Evolutionary conservation across 2,888 invertebrate species (phyloP).

Genomic region (Calliphora vomitoria): DNA sequence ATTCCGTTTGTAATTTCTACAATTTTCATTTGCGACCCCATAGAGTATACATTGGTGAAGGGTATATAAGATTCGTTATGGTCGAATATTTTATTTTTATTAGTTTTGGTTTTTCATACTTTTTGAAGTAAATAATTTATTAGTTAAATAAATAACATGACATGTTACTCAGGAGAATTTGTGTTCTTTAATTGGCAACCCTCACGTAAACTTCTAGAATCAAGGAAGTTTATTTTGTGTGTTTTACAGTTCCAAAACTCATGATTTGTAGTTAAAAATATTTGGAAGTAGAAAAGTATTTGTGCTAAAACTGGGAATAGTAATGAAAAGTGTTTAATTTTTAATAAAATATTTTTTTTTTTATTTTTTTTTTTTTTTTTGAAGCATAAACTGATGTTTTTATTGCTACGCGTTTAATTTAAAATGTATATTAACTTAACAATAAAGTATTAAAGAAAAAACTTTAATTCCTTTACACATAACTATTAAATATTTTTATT

Average conservation of each 20-base stretch:
- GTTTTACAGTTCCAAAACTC: background rate
- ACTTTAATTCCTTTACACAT: background rate
- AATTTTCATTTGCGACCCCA: too few relatives aligned
- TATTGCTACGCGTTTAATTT: too few relatives aligned
- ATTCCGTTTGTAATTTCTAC: too few relatives aligned
- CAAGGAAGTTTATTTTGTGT: background rate
- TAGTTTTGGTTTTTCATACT: conserved; percentile 26
- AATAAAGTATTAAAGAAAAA: background rate
- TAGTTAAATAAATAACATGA: conserved; percentile 66
- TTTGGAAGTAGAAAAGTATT: background rate
- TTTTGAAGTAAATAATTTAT: conserved; percentile 62
- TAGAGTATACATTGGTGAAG: too few relatives aligned
- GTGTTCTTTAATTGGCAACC: conserved; percentile 51
- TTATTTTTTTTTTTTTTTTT: too few relatives aligned
- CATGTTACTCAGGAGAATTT: conserved; percentile 61
- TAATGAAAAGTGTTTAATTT: too few relatives aligned
- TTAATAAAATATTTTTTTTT: too few relatives aligned
- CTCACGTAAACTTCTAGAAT: conserved; percentile 22
- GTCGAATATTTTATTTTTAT: background rate
- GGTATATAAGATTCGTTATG: too few relatives aligned
- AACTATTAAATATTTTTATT: background rate
- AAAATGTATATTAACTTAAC: too few relatives aligned
- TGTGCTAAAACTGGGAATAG: background rate
- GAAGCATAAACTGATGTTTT: too few relatives aligned
- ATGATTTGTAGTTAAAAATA: background rate